Conservation (phyloP, 2,113 vertebrate genomes). For the Montifringilla adamsi region DNA sequence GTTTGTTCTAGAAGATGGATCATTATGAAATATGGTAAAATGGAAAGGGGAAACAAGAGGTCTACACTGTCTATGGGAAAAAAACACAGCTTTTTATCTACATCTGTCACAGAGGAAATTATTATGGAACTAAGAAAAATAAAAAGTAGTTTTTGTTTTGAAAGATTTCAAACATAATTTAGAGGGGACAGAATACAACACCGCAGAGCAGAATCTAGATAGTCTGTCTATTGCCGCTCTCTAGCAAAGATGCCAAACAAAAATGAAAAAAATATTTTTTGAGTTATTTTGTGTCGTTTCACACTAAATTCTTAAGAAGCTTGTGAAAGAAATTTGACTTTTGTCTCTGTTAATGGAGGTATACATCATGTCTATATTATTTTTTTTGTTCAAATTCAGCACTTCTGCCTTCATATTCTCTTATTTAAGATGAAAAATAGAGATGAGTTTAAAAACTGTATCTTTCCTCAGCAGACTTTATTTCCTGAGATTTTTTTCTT, state of each 20-base stretch:
- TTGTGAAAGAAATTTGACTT: background rate
- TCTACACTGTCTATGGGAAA: background rate
- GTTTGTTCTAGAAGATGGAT: slow-evolving; percentile 16
- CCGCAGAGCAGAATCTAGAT: background rate
- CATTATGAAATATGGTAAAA: background rate
- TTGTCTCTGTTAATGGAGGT: background rate
- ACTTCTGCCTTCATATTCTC: background rate
- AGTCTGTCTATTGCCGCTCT: background rate
- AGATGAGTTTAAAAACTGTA: background rate
- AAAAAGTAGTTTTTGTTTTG: background rate
- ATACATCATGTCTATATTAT: background rate
- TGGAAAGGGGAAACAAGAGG: background rate
- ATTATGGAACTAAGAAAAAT: background rate
- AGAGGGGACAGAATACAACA: background rate
- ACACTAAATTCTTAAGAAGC: background rate
- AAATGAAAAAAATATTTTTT: background rate
- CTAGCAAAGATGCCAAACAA: background rate
- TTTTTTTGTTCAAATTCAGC: background rate
- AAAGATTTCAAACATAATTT: background rate
- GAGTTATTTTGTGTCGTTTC: background rate
- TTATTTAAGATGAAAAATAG: background rate
- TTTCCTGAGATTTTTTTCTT: background rate
- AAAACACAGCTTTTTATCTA: background rate
- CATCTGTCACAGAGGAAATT: background rate
- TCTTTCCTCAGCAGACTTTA: background rate